Conservation (phyloP, 2,113 vertebrate genomes). For the Nanorana parkeri region DNA sequence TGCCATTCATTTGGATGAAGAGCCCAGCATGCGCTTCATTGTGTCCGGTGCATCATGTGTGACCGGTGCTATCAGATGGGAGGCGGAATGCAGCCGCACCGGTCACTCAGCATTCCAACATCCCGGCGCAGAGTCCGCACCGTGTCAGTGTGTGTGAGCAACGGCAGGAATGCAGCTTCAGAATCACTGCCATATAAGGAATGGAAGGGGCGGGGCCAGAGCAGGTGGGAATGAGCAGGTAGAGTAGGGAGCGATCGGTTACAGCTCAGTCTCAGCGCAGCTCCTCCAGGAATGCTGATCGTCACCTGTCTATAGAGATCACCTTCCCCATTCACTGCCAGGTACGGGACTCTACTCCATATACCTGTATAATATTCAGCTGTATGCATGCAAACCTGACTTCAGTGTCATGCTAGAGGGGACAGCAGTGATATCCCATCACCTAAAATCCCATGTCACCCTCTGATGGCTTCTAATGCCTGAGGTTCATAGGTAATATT, state of each 20-base stretch:
- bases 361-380: no score
- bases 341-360: not conserved
- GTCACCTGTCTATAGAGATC: conserved; percentile 4
- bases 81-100: conserved; percentile 19
- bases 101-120: conserved; percentile 19
- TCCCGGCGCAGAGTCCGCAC: not conserved
- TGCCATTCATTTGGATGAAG: not conserved
- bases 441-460: no score
- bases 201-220: not conserved
- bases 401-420: no score
- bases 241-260: not conserved
- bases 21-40: conserved; percentile 1
- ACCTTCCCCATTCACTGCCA: not conserved
- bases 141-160: not conserved
- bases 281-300: not conserved
- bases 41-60: not conserved
- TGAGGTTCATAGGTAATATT: no score
- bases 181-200: conserved; percentile 10
- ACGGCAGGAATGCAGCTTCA: conserved; percentile 18
- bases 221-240: conserved; percentile 12
- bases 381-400: no score
- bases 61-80: conserved; percentile 32
- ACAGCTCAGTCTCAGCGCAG: not conserved
- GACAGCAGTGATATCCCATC: no score
- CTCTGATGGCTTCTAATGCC: no score